Evolutionary conservation across 2,888 invertebrate species (phyloP), one percentile per base, ranked within the genome.

Genomic region (Dicyrtomina minuta): DNA sequence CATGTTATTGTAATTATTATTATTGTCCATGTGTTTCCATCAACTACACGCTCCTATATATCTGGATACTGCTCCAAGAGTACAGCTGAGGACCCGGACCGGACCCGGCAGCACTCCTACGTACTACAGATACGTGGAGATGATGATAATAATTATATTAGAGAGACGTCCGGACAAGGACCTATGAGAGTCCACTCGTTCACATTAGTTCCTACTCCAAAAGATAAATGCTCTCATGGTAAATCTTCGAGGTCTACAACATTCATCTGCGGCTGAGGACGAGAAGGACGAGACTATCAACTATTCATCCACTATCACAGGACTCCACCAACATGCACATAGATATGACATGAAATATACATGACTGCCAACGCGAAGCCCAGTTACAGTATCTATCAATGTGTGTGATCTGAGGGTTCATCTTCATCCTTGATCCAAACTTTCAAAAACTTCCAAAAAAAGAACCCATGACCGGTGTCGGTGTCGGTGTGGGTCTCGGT

Each of bases 291-390:
- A 6, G 43, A 43, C 17, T 20, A 8, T n/a, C 17, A 17, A 20
- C 8, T 17, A 6, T 46, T 15, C 13, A 51, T 55, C 6, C 27
- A 13, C 43, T 41, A 8, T 41, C 8, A 15, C 10, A 33, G 17
- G 27, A 5, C 27, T 55, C 26, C 55, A 22, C 12, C 55, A 22
- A 2, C n/a, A 12, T 22, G 26, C 1, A 13, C 27, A 15, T 10
- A 4, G 22, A 51, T 53, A 62, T 68, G 68, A 68, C 68, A 68
- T 68, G 68, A 68, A 68, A 68, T 68, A 68, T 68, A 61, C 68
- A 62, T 55, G 62, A 68, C 55, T 66, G 58, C 66, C 53, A 53
- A 64, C 39, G 22, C 15, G 12, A 41, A 20, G 17, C 46, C 17
- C 4, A 22, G 5, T 10, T 26, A 6, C 12, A 55, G 13, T 26